These are phyloP conservation scores for Pteromalus puparum DNA, from an alignment of 1,140 invertebrate genomes.

Conservation along the genomic window DNA sequence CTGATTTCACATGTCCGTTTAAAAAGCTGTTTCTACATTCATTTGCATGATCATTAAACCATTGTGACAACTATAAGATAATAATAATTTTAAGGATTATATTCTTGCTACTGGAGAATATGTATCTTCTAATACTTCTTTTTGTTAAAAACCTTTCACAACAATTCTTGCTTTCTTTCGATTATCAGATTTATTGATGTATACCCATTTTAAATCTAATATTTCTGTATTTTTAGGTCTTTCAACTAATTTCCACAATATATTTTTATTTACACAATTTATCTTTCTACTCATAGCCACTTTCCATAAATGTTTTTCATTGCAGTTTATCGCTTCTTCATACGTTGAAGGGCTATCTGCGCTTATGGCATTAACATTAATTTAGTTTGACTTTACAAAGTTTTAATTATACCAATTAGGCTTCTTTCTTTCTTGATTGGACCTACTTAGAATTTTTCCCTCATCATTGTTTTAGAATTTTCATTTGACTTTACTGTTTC, in stretches of 20 bases:
- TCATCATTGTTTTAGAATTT: too few species aligned
- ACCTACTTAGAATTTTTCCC: not conserved
- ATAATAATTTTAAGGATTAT: slow-evolving; percentile 53
- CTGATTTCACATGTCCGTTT: slow-evolving; percentile 50
- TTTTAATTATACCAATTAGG: too few species aligned
- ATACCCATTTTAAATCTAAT: slow-evolving; percentile 54
- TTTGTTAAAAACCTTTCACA: slow-evolving; percentile 54
- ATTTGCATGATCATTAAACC: slow-evolving; percentile 50
- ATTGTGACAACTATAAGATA: slow-evolving; percentile 52
- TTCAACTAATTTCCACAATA: slow-evolving; percentile 56
- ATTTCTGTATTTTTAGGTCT: slow-evolving; percentile 44
- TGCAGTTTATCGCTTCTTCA: slow-evolving; percentile 28
- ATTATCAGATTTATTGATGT: slow-evolving; percentile 53
- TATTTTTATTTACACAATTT: slow-evolving; percentile 50
- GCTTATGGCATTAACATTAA: too few species aligned
- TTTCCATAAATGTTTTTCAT: slow-evolving; percentile 35
- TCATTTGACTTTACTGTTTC: too few species aligned
- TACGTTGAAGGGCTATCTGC: not conserved
- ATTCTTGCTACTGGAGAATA: slow-evolving; percentile 57
- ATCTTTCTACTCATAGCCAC: slow-evolving; percentile 48
- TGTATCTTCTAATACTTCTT: slow-evolving; percentile 49
- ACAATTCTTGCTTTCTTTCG: slow-evolving; percentile 56
- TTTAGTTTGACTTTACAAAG: too few species aligned
- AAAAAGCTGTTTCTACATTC: slow-evolving; percentile 53
- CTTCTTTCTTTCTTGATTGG: not conserved